phyloP scores from a whole-genome alignment of 2,113 vertebrate species.

The Aphelocoma coerulescens region DNA sequence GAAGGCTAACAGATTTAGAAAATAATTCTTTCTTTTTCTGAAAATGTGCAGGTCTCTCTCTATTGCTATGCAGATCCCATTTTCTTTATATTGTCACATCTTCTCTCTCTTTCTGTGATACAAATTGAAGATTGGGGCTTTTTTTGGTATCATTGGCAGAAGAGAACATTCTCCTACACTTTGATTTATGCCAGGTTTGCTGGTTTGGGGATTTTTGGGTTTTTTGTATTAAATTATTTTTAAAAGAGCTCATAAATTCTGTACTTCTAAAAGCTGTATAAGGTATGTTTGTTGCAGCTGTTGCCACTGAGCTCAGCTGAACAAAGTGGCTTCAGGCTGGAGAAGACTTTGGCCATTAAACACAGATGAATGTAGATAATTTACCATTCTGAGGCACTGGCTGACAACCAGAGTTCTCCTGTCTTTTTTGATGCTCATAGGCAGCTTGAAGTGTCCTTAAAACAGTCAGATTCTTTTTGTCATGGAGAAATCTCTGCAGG shows the following conservation, averaged over 20 bases:
- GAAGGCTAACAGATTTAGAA: neutral
- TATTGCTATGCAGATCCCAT: neutral
- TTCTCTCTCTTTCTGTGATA: neutral
- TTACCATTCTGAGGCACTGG: neutral
- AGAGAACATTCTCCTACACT: neutral
- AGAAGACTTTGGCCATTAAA: neutral
- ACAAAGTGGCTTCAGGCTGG: neutral
- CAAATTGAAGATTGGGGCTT: neutral
- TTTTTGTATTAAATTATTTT: neutral
- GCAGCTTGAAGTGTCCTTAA: neutral
- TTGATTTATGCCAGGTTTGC: neutral
- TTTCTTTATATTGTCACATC: neutral
- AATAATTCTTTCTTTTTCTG: neutral
- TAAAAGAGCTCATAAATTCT: neutral
- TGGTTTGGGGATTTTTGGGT: fast-evolving
- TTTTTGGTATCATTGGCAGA: neutral
- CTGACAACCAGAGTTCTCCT: neutral
- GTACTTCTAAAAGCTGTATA: neutral
- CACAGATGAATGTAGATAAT: neutral
- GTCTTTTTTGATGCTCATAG: neutral
- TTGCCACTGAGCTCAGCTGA: neutral
- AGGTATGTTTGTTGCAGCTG: neutral
- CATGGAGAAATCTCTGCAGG: neutral
- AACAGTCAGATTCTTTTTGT: neutral
- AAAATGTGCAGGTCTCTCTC: neutral